Conservation (phyloP, 1,140 invertebrate species). For the Panulirus ornatus region DNA sequence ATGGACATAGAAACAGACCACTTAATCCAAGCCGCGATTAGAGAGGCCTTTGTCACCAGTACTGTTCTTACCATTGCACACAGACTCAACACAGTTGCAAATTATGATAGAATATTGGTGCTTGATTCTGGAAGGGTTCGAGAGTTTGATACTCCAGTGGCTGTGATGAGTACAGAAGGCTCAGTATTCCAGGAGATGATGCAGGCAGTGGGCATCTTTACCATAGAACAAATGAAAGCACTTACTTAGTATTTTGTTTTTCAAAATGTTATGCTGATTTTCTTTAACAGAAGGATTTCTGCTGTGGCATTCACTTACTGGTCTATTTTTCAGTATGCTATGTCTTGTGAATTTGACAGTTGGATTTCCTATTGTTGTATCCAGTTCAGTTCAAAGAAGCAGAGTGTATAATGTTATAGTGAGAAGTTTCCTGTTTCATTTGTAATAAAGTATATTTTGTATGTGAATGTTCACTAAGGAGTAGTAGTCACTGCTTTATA, state of each 20-base stretch:
- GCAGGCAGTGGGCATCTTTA: slow-evolving; percentile 57
- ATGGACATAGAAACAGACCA: slow-evolving; percentile 83
- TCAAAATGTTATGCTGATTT: too few species aligned
- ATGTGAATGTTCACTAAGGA: too few species aligned
- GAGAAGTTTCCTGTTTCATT: too few species aligned
- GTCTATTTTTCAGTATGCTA: background rate
- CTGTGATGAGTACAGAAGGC: slow-evolving; percentile 47
- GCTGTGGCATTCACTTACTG: too few species aligned
- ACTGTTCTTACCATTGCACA: slow-evolving; percentile 81
- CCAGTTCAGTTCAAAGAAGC: background rate
- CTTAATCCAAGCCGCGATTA: slow-evolving; percentile 83
- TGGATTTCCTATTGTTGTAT: background rate
- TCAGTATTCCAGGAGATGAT: slow-evolving; percentile 71
- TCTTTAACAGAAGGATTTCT: too few species aligned
- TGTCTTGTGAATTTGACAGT: background rate
- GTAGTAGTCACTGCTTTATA: too few species aligned
- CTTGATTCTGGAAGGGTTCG: slow-evolving; percentile 81
- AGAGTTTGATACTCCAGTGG: slow-evolving; percentile 57
- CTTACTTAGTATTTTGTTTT: slow-evolving; percentile 52
- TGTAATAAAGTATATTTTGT: too few species aligned
- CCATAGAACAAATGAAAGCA: slow-evolving; percentile 58
- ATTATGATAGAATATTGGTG: slow-evolving; percentile 81
- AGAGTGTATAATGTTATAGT: too few species aligned
- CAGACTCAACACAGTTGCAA: slow-evolving; percentile 78
- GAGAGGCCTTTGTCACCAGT: slow-evolving; percentile 80